phyloP scores from a whole-genome alignment of 2,113 vertebrate genomes.

The Hippocampus abdominalis region DNA sequence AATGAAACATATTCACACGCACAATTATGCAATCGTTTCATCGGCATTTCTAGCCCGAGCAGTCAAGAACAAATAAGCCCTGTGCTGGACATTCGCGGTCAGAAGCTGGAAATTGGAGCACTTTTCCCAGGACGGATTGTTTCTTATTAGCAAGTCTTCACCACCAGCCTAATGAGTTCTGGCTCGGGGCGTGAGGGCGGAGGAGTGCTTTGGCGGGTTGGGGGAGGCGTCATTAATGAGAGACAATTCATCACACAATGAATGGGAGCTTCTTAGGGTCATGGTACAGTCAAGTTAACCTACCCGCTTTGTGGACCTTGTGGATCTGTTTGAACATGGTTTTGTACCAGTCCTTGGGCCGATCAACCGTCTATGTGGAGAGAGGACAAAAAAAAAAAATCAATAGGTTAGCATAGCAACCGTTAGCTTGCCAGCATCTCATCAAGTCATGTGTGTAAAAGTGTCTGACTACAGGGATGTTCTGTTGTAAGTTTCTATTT shows the following conservation, averaged over 20 bases:
- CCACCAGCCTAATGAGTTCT: slow-evolving; percentile 53
- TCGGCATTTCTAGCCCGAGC: slow-evolving; percentile 31
- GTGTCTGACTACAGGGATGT: background rate
- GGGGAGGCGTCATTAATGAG: background rate
- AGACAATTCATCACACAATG: background rate
- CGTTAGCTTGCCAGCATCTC: no score
- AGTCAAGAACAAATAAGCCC: slow-evolving; percentile 51
- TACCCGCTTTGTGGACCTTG: slow-evolving; percentile 96
- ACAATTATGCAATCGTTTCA: slow-evolving; percentile 7
- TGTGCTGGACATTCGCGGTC: slow-evolving; percentile 47
- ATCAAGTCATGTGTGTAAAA: background rate
- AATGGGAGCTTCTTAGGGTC: background rate
- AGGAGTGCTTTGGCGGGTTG: background rate
- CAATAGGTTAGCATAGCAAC: background rate
- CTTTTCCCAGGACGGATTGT: slow-evolving; percentile 50
- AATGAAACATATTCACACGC: background rate
- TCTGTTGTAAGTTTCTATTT: no score
- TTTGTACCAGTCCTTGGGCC: slow-evolving; percentile 99
- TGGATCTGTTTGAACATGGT: slow-evolving; percentile 99
- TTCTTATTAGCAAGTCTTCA: slow-evolving; percentile 48
- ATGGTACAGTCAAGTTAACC: slow-evolving; percentile 8
- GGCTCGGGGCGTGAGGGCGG: slow-evolving; percentile 16
- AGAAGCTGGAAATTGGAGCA: slow-evolving; percentile 44
- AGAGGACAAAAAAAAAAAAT: slow-evolving; percentile 23
- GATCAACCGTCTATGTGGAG: slow-evolving; percentile 85